These are phyloP conservation scores for Hypomecis punctinalis DNA, from an alignment of 2,888 invertebrate species.

Conservation along the genomic window DNA sequence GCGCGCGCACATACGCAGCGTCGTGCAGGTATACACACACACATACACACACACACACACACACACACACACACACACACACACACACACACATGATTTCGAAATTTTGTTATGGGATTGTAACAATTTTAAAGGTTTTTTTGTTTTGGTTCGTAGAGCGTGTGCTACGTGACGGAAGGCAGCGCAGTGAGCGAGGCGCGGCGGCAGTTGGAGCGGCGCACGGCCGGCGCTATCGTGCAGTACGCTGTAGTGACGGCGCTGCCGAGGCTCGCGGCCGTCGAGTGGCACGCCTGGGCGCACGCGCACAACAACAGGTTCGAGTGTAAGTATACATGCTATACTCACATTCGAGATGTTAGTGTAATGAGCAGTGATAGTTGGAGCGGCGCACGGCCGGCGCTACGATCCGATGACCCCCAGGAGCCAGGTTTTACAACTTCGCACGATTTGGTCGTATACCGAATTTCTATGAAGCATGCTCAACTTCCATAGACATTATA, in stretches of 20 bases:
- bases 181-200: slow-evolving; percentile 90
- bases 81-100: no score
- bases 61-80: no score
- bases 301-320: slow-evolving; percentile 94
- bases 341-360: slow-evolving; percentile 85
- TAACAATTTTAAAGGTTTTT: background rate
- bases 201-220: slow-evolving; percentile 92
- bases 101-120: no score
- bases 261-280: slow-evolving; percentile 92
- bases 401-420: no score
- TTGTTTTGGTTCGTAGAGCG: slow-evolving; percentile 81
- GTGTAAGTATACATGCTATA: slow-evolving; percentile 82
- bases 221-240: slow-evolving; percentile 94
- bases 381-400: no score
- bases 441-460: no score
- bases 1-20: slow-evolving; percentile 91
- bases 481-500: no score
- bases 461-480: no score
- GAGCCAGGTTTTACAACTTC: no score
- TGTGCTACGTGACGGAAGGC: slow-evolving; percentile 93
- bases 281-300: slow-evolving; percentile 98
- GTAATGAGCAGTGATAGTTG: no score
- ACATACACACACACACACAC: background rate
- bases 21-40: slow-evolving; percentile 75
- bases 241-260: slow-evolving; percentile 93